These are phyloP conservation scores for Coenonympha glycerion DNA, from an alignment of 2,888 invertebrate species.

Conservation along the genomic window DNA sequence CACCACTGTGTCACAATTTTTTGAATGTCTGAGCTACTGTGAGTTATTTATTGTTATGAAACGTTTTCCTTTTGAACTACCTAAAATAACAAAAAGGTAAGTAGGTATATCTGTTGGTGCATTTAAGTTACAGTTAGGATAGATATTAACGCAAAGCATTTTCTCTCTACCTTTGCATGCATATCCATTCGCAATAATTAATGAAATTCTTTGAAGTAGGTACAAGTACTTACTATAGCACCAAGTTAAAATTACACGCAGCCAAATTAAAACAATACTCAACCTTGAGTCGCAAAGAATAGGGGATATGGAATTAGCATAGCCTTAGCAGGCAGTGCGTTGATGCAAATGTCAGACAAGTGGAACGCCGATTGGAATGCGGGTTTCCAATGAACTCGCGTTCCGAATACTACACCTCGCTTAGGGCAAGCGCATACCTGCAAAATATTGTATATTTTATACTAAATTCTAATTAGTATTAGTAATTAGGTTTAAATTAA, in stretches of 20 bases:
- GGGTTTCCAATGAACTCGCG: slow-evolving; percentile 42
- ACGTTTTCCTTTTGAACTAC: too few species aligned
- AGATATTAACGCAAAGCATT: background rate
- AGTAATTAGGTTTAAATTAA: too few species aligned
- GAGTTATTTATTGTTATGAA: too few species aligned
- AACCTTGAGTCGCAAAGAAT: slow-evolving; percentile 27
- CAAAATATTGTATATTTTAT: background rate
- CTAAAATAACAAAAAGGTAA: too few species aligned
- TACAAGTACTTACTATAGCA: slow-evolving; percentile 11
- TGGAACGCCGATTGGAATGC: slow-evolving; percentile 56
- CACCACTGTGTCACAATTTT: too few species aligned
- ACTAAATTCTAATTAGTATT: too few species aligned
- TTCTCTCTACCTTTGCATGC: slow-evolving; percentile 16
- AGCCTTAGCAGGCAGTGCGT: slow-evolving; percentile 35
- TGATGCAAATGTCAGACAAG: slow-evolving; percentile 57
- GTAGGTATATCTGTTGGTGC: background rate
- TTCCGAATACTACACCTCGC: slow-evolving; percentile 39
- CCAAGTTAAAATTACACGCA: slow-evolving; percentile 15
- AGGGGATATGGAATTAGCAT: slow-evolving; percentile 29
- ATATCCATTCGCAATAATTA: slow-evolving; percentile 26
- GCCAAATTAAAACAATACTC: slow-evolving; percentile 17
- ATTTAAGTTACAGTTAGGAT: background rate
- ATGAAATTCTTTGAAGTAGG: slow-evolving; percentile 24
- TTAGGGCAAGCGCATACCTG: background rate
- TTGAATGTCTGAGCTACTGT: too few species aligned